These are phyloP conservation scores for Tetanocera ferruginea DNA, from an alignment of 2,888 invertebrate genomes.

Conservation along the genomic window DNA sequence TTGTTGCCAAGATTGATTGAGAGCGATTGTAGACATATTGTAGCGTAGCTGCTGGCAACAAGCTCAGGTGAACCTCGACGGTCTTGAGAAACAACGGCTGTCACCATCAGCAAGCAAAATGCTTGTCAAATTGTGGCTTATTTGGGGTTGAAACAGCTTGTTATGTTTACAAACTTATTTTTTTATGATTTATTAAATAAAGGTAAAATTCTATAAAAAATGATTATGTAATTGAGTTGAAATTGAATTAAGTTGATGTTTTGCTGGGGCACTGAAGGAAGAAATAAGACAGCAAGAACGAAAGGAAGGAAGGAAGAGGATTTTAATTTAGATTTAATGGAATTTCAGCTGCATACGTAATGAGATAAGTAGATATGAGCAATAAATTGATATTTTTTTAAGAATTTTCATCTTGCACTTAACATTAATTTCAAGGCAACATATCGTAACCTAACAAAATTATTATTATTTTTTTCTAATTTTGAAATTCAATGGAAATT, in stretches of 20 bases:
- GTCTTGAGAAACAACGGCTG: not conserved
- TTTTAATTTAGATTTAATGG: not conserved
- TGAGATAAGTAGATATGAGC: not conserved
- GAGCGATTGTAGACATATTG: conserved; percentile 24
- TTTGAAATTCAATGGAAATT: no score
- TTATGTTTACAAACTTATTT: not conserved
- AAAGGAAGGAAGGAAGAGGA: not conserved
- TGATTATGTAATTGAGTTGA: conserved; percentile 21
- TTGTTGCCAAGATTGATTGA: conserved; percentile 28
- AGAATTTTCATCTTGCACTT: not conserved
- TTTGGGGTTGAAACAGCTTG: conserved; percentile 11
- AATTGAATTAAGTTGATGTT: conserved; percentile 18
- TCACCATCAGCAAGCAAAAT: not conserved
- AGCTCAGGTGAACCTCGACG: not conserved
- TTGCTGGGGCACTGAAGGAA: not conserved
- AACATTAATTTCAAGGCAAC: not conserved
- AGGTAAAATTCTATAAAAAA: not conserved
- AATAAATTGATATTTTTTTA: not conserved
- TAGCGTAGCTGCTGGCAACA: conserved; percentile 12
- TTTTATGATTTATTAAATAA: not conserved
- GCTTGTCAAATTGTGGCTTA: not conserved
- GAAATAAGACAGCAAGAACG: not conserved
- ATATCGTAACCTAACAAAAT: no score
- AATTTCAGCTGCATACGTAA: not conserved
- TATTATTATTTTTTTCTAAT: no score